A percentile compares a stretch with the other conserved stretches of the same genome.
Evolutionary conservation across 2,888 invertebrate genomes (phyloP).

Genomic region (Pecten maximus): DNA sequence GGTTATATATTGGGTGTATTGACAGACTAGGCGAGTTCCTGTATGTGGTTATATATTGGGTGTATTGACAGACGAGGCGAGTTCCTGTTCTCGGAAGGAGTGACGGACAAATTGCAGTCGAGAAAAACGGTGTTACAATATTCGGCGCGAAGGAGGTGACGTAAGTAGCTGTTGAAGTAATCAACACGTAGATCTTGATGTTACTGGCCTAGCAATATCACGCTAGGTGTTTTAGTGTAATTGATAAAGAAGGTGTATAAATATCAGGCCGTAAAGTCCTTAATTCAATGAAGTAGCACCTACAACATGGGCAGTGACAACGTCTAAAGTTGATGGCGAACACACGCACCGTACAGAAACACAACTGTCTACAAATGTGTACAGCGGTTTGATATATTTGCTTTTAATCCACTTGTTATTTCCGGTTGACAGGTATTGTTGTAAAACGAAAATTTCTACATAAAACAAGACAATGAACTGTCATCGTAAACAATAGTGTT

Average conservation of each 20-base stretch:
- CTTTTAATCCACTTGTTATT: neutral
- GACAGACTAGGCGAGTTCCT: too few species aligned
- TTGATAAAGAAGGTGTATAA: neutral
- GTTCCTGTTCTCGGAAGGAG: too few species aligned
- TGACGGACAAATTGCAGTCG: too few species aligned
- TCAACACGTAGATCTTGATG: neutral
- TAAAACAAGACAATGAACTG: conserved; percentile 21
- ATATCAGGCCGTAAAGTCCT: neutral
- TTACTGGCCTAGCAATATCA: neutral
- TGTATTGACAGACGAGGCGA: too few species aligned
- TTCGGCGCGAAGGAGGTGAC: too few species aligned
- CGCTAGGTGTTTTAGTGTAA: neutral
- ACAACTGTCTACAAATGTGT: neutral
- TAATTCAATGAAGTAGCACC: neutral
- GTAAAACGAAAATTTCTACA: conserved; percentile 9
- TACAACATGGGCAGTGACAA: neutral
- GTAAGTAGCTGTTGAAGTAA: neutral
- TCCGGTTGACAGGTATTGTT: conserved; percentile 20
- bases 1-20: too few species aligned
- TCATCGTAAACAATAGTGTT: neutral
- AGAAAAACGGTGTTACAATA: too few species aligned
- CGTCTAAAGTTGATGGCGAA: neutral
- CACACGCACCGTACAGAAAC: neutral
- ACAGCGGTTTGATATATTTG: neutral
- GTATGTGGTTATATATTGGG: too few species aligned